phyloP scores from a whole-genome alignment of 2,113 vertebrate genomes.

The Albula glossodonta region DNA sequence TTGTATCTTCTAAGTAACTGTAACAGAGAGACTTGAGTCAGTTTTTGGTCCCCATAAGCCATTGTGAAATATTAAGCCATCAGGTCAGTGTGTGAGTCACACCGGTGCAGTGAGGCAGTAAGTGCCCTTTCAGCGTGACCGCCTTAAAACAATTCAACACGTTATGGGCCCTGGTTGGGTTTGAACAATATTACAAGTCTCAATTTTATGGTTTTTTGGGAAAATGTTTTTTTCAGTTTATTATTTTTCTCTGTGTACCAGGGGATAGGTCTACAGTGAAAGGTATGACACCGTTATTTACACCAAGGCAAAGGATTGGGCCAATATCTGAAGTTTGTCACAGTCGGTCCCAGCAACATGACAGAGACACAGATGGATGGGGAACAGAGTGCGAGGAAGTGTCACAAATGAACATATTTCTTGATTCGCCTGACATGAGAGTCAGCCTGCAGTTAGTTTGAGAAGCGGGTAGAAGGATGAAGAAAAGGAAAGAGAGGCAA shows the following conservation, averaged over 20 bases:
- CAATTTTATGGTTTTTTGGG: background rate
- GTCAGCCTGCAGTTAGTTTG: background rate
- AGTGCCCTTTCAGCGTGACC: background rate
- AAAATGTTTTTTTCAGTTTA: background rate
- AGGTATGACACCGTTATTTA: background rate
- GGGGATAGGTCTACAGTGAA: background rate
- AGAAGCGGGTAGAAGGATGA: background rate
- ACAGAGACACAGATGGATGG: slow-evolving; percentile 46
- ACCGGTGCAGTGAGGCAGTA: background rate
- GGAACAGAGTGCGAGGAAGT: slow-evolving; percentile 24
- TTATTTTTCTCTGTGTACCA: background rate
- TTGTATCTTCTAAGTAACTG: background rate
- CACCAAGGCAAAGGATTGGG: background rate
- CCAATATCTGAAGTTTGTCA: slow-evolving; percentile 26
- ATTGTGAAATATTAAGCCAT: background rate
- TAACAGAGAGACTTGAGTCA: background rate
- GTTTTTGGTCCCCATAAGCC: background rate
- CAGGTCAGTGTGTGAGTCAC: background rate
- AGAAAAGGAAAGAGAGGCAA: background rate
- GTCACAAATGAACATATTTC: slow-evolving; percentile 34
- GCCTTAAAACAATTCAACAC: background rate
- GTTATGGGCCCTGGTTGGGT: background rate
- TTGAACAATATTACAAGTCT: background rate
- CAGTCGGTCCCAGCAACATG: slow-evolving; percentile 10
- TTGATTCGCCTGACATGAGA: slow-evolving; percentile 39